A percentile compares a stretch with the other conserved stretches of the same genome.
Evolutionary conservation across 1,140 invertebrate species (phyloP).

Genomic region (Caenorhabditis inopinata): DNA sequence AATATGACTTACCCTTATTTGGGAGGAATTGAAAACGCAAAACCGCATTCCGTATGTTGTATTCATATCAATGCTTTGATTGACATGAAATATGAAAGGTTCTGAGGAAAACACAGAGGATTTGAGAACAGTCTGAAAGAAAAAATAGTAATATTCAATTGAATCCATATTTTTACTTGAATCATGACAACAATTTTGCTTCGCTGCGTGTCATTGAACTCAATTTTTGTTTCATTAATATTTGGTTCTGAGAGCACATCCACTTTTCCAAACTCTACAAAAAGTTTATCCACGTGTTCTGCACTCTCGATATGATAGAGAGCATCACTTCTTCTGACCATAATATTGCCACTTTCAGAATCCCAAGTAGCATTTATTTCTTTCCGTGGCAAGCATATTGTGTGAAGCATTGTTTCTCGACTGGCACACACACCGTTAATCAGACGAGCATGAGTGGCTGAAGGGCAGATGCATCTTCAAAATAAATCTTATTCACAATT

Average conservation of each 20-base stretch:
- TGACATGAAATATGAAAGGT: conserved; percentile 44
- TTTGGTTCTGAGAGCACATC: background rate
- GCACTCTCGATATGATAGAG: background rate
- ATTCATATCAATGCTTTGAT: conserved; percentile 22
- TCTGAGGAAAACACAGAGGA: conserved; percentile 11
- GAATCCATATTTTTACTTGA: background rate
- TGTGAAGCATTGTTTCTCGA: conserved; percentile 1
- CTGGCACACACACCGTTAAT: conserved; percentile 16
- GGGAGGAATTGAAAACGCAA: conserved; percentile 16
- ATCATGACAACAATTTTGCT: conserved; percentile 23
- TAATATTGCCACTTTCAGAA: conserved; percentile 31
- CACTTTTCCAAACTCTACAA: conserved; percentile 37
- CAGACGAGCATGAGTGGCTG: conserved; percentile 10
- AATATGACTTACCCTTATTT: conserved; percentile 9
- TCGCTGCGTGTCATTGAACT: conserved; percentile 22
- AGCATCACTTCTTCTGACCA: conserved; percentile 31
- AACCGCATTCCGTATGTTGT: conserved; percentile 37
- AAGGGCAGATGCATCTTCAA: conserved; percentile 36
- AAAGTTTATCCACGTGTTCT: conserved; percentile 18
- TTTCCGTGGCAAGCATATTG: conserved; percentile 5
- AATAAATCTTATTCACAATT: too few species aligned
- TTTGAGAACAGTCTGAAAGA: conserved; percentile 23
- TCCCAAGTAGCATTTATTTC: conserved; percentile 40
- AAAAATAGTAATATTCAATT: too few species aligned
- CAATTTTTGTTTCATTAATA: background rate